A percentile compares a stretch with the other conserved stretches of the same genome.
phyloP scores from a whole-genome alignment of 2,888 invertebrate species.

The Eutolmus rufibarbis region DNA sequence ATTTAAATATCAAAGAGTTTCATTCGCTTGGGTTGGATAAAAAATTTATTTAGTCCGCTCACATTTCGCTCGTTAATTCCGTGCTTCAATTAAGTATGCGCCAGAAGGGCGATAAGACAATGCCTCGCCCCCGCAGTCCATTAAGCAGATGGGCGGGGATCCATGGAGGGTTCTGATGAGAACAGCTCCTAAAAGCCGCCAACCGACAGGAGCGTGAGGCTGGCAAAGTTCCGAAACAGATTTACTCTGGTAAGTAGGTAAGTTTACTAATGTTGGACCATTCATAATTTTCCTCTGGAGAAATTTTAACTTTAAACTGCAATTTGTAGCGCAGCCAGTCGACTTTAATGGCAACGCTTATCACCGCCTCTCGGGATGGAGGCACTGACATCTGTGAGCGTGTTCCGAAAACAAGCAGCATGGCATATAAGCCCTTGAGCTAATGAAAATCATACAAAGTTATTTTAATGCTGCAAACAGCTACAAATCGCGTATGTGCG shows the following conservation, averaged over 20 bases:
- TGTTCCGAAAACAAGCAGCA: background rate
- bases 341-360: background rate
- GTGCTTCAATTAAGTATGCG: background rate
- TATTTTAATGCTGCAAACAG: background rate
- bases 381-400: background rate
- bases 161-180: background rate
- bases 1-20: background rate
- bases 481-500: background rate
- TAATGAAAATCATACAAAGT: constrained; percentile 7
- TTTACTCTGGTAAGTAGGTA: background rate
- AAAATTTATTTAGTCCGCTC: background rate
- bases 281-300: background rate
- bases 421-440: background rate
- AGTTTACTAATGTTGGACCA: background rate
- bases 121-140: background rate
- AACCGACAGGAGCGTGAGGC: background rate
- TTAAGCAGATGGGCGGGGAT: background rate
- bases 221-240: background rate
- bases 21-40: background rate
- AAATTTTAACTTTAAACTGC: constrained; percentile 18
- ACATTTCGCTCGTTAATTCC: background rate
- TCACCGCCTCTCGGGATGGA: background rate
- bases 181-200: background rate
- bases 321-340: background rate
- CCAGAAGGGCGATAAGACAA: background rate